phyloP scores from a whole-genome alignment of 2,888 invertebrate genomes.

The Anthophora plumipes region DNA sequence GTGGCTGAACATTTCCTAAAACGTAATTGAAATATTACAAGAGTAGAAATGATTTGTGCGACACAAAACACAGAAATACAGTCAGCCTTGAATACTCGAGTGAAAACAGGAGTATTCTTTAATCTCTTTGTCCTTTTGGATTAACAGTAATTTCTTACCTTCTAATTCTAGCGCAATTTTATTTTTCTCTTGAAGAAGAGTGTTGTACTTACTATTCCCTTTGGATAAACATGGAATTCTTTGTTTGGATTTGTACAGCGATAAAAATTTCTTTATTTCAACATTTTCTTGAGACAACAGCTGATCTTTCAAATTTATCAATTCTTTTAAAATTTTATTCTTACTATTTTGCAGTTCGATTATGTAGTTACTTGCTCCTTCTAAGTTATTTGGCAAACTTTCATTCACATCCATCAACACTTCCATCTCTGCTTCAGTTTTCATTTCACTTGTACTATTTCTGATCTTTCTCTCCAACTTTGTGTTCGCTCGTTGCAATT shows the following conservation, averaged over 20 bases:
- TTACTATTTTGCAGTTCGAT: slow-evolving; percentile 76
- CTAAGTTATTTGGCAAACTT: slow-evolving; percentile 79
- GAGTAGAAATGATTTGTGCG: too few species aligned
- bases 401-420: slow-evolving; percentile 78
- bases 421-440: slow-evolving; percentile 78
- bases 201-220: slow-evolving; percentile 72
- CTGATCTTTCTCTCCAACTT: slow-evolving; percentile 81
- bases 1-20: too few species aligned
- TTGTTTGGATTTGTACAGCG: slow-evolving; percentile 63
- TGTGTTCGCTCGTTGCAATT: slow-evolving; percentile 84
- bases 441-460: slow-evolving; percentile 85
- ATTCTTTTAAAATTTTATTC: slow-evolving; percentile 72
- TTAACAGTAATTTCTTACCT: slow-evolving; percentile 82
- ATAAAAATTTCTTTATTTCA: slow-evolving; percentile 68
- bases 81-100: too few species aligned
- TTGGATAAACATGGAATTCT: slow-evolving; percentile 48
- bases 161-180: slow-evolving; percentile 84
- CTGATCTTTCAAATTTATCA: slow-evolving; percentile 69
- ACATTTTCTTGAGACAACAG: slow-evolving; percentile 69
- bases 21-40: too few species aligned
- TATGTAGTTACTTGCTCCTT: slow-evolving; percentile 81
- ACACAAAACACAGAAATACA: too few species aligned
- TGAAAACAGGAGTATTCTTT: too few species aligned
- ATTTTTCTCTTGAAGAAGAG: slow-evolving; percentile 74
- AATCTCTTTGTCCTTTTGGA: slow-evolving; percentile 82